Evolutionary conservation across 2,113 vertebrate genomes (phyloP).

Genomic region (Pipra filicauda): DNA sequence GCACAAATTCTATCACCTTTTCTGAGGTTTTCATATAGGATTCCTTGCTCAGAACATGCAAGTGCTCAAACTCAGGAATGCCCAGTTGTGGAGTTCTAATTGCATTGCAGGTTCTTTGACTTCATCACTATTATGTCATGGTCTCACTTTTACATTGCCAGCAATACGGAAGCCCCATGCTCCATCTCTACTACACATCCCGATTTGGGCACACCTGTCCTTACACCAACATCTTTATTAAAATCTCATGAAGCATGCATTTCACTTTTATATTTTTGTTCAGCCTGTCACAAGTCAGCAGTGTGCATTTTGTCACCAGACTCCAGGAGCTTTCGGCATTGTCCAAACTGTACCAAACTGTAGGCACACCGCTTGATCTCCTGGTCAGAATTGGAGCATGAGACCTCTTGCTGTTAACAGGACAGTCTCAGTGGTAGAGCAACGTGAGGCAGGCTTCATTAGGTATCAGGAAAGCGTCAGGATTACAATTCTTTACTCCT

Average conservation of each 20-base stretch:
- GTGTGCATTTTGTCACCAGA: not conserved
- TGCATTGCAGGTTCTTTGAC: rapidly evolving
- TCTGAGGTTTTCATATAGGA: not conserved
- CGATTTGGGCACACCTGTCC: not conserved
- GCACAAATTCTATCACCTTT: not conserved
- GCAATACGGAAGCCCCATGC: not conserved
- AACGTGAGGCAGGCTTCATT: rapidly evolving
- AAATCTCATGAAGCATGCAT: not conserved
- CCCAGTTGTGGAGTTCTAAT: not conserved
- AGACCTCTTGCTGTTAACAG: not conserved
- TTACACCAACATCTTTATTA: rapidly evolving
- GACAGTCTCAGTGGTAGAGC: not conserved
- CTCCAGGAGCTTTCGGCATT: not conserved
- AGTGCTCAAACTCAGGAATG: not conserved
- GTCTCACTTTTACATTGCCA: not conserved
- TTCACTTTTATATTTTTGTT: not conserved
- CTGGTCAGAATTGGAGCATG: not conserved
- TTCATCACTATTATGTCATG: rapidly evolving
- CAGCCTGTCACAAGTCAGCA: not conserved
- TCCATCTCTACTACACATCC: not conserved
- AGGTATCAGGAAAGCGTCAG: not conserved
- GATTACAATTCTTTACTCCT: not conserved
- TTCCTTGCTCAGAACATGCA: not conserved
- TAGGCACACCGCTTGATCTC: not conserved
- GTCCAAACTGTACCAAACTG: not conserved